These are phyloP conservation scores for Cyclopterus lumpus DNA, from an alignment of 2,797 vertebrate species.

Conservation along the genomic window DNA sequence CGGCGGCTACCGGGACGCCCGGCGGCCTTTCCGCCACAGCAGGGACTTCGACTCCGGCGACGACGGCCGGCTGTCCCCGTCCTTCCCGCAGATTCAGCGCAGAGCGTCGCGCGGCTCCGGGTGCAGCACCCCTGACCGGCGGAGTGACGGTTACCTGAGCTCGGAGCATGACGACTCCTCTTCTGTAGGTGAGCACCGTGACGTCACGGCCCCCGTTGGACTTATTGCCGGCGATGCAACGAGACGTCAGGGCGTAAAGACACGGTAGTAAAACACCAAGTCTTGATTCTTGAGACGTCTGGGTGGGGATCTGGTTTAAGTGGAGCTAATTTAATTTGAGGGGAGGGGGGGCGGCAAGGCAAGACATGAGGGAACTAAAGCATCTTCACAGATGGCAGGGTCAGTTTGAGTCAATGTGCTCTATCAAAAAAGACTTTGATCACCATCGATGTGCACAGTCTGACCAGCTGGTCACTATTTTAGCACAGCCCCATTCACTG, in stretches of 20 bases:
- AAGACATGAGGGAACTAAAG: background rate
- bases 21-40: conserved; percentile 71
- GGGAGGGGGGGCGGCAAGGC: too few species aligned
- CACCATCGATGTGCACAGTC: background rate
- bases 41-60: conserved; percentile 84
- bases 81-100: conserved; percentile 58
- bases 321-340: background rate
- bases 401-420: background rate
- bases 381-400: background rate
- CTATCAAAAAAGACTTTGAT: conserved; percentile 2
- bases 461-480: conserved; percentile 7
- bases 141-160: conserved; percentile 89
- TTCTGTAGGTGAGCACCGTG: conserved; percentile 81
- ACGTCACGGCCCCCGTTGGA: background rate
- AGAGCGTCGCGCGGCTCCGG: conserved; percentile 75
- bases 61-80: conserved; percentile 81
- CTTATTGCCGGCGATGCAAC: too few species aligned
- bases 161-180: conserved; percentile 91
- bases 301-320: too few species aligned
- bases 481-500: background rate
- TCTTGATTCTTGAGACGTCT: background rate
- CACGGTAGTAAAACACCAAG: background rate
- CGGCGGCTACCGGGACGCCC: conserved; percentile 62
- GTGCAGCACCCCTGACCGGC: conserved; percentile 88
- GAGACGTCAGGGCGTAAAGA: background rate